These are phyloP conservation scores for Tortricodes alternella DNA, from an alignment of 2,888 invertebrate species.

Conservation along the genomic window DNA sequence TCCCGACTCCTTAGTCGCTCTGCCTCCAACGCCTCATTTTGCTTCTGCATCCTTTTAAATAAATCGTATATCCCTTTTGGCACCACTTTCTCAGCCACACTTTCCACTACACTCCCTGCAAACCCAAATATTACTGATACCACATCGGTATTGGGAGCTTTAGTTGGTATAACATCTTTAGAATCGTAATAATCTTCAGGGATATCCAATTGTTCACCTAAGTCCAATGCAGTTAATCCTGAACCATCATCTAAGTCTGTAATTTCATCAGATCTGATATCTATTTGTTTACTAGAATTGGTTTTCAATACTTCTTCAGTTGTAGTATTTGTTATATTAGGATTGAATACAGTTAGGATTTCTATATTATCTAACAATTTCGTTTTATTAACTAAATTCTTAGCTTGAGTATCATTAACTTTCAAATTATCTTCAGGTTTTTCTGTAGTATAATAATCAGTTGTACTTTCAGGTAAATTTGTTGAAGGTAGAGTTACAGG, in stretches of 20 bases:
- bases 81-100: slow-evolving; percentile 72
- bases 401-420: slow-evolving; percentile 22
- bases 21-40: slow-evolving; percentile 72
- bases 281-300: slow-evolving; percentile 36
- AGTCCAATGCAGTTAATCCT: slow-evolving; percentile 65
- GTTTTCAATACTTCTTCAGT: slow-evolving; percentile 36
- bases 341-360: background rate
- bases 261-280: slow-evolving; percentile 38
- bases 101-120: slow-evolving; percentile 74
- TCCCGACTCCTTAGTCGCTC: slow-evolving; percentile 73
- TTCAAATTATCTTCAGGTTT: slow-evolving; percentile 36
- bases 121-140: slow-evolving; percentile 72
- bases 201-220: slow-evolving; percentile 57
- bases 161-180: slow-evolving; percentile 70
- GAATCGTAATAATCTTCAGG: slow-evolving; percentile 76
- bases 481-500: slow-evolving; percentile 62
- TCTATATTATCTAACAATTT: background rate
- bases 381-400: background rate
- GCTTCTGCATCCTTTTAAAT: slow-evolving; percentile 74
- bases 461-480: slow-evolving; percentile 40
- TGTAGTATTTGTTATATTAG: slow-evolving; percentile 3
- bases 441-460: slow-evolving; percentile 35
- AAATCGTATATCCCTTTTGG: slow-evolving; percentile 72
- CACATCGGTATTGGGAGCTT: slow-evolving; percentile 69
- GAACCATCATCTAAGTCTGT: slow-evolving; percentile 53